phyloP scores from a whole-genome alignment of 1,140 invertebrate genomes.

The Bactericera cockerelli region DNA sequence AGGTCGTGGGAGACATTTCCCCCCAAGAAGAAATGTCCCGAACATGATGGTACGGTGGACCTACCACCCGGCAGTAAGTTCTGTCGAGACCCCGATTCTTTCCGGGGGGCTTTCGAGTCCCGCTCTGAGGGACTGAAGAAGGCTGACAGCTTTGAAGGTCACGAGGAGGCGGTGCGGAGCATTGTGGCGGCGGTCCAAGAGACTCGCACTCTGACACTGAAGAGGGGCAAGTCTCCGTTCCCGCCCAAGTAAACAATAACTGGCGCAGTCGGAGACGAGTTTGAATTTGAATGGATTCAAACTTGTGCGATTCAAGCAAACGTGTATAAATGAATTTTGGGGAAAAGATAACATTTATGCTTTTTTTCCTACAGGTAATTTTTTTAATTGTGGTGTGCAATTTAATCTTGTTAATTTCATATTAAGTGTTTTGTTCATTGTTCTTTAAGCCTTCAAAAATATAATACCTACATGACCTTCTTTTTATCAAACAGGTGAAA shows the following conservation, averaged over 20 bases:
- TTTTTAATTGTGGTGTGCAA: too few species aligned
- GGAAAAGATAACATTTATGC: too few species aligned
- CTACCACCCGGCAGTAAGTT: slow-evolving; percentile 22
- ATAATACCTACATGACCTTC: too few species aligned
- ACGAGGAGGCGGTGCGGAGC: slow-evolving; percentile 52
- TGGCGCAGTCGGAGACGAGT: too few species aligned
- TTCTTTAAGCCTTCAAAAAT: too few species aligned
- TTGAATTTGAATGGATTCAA: too few species aligned
- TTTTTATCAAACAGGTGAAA: too few species aligned
- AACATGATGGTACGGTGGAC: slow-evolving; percentile 3
- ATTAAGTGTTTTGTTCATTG: too few species aligned
- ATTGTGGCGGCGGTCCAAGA: slow-evolving; percentile 53
- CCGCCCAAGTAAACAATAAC: background rate
- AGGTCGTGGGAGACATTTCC: slow-evolving; percentile 51
- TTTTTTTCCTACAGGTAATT: too few species aligned
- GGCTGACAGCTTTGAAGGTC: slow-evolving; percentile 50
- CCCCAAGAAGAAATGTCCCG: slow-evolving; percentile 29
- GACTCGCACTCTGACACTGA: slow-evolving; percentile 31
- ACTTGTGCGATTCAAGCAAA: too few species aligned
- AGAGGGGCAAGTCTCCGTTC: slow-evolving; percentile 8
- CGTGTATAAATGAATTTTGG: too few species aligned
- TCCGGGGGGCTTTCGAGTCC: slow-evolving; percentile 24
- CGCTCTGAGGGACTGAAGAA: slow-evolving; percentile 23
- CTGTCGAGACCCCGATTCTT: slow-evolving; percentile 27
- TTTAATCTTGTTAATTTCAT: too few species aligned